These are phyloP conservation scores for Pachyseris speciosa DNA, from an alignment of 64 coral and sea anemone genomes.

Conservation along the genomic window DNA sequence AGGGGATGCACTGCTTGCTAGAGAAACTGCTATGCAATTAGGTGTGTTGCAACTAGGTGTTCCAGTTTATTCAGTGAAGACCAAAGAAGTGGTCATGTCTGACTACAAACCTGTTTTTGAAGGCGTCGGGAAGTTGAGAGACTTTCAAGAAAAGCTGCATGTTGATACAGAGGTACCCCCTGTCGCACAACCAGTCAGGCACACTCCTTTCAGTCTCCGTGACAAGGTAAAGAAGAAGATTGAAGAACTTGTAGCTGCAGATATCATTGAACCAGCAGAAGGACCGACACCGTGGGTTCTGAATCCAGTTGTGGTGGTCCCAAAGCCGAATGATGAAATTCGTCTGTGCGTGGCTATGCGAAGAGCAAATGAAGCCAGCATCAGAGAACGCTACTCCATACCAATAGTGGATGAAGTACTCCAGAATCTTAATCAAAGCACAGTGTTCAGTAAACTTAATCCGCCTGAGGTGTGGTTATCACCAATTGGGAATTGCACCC, in stretches of 20 bases:
- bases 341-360: too few species aligned
- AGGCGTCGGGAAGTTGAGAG: too few species aligned
- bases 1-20: slow-evolving; percentile 23
- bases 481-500: slow-evolving; percentile 41
- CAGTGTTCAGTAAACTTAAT: slow-evolving; percentile 17
- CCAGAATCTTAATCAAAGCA: slow-evolving; percentile 33
- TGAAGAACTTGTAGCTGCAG: background rate
- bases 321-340: background rate
- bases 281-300: slow-evolving; percentile 30
- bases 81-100: slow-evolving; percentile 10
- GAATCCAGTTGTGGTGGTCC: slow-evolving; percentile 31
- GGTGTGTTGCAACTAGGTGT: slow-evolving; percentile 11
- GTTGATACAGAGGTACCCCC: slow-evolving; percentile 38
- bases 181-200: slow-evolving; percentile 37
- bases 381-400: slow-evolving; percentile 53
- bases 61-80: background rate
- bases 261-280: too few species aligned
- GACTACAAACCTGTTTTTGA: too few species aligned
- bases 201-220: slow-evolving; percentile 47
- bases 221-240: slow-evolving; percentile 55
- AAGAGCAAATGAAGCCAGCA: too few species aligned
- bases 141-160: slow-evolving; percentile 28
- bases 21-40: slow-evolving; percentile 26
- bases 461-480: slow-evolving; percentile 45
- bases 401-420: slow-evolving; percentile 44